A percentile compares a stretch with the other conserved stretches of the same genome.
phyloP scores from a whole-genome alignment of 2,888 invertebrate genomes.

The Idaea biselata region DNA sequence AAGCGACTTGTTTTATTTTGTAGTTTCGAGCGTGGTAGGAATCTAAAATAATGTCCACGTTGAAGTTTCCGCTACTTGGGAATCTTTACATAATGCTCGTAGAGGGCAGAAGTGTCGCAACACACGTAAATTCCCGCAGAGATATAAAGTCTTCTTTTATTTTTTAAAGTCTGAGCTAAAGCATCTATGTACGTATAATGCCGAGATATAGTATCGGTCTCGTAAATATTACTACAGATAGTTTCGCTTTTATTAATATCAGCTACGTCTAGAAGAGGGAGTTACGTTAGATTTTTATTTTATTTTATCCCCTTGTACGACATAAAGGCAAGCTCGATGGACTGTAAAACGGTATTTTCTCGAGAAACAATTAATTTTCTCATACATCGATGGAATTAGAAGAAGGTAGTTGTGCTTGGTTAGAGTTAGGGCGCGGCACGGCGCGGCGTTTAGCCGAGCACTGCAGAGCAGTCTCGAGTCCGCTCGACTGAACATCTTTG shows the following conservation, averaged over 20 bases:
- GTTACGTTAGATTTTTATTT: background rate
- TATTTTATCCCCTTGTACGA: background rate
- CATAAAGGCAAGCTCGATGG: constrained; percentile 33
- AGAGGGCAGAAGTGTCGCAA: constrained; percentile 23
- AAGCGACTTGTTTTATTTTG: constrained; percentile 57
- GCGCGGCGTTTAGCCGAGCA: constrained; percentile 50
- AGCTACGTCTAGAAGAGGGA: constrained; percentile 29
- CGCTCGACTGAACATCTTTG: constrained; percentile 65
- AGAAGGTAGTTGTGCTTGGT: constrained; percentile 49
- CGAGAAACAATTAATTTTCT: constrained; percentile 75
- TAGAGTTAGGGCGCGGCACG: constrained; percentile 24
- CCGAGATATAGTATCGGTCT: background rate
- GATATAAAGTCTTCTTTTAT: constrained; percentile 31
- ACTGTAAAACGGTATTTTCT: constrained; percentile 66
- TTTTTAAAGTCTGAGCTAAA: constrained; percentile 28
- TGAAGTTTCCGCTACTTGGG: constrained; percentile 45
- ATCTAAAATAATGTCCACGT: constrained; percentile 48
- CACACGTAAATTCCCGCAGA: constrained; percentile 23
- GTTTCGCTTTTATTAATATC: constrained; percentile 52
- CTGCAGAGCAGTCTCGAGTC: constrained; percentile 61
- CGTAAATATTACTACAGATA: background rate
- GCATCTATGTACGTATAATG: background rate
- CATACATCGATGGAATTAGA: constrained; percentile 66
- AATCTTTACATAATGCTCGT: constrained; percentile 34
- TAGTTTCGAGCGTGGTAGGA: constrained; percentile 47